phyloP scores from a whole-genome alignment of 2,888 invertebrate species.

The Abrostola triplasia region DNA sequence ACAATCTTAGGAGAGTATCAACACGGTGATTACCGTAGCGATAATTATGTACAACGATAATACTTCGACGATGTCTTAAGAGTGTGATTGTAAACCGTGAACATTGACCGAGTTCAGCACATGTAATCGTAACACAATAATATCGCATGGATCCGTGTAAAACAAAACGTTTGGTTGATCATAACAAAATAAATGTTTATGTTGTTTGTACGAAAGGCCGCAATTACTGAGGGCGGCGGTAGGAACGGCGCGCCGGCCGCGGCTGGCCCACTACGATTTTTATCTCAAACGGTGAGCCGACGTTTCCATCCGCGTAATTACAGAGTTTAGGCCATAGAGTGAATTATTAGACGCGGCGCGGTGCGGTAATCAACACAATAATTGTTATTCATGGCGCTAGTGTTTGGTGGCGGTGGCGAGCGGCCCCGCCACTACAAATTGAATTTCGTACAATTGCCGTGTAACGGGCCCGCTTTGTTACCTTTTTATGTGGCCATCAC shows the following conservation, averaged over 20 bases:
- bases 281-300: slow-evolving; percentile 86
- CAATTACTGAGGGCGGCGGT: slow-evolving; percentile 71
- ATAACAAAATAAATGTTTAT: slow-evolving; percentile 82
- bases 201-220: slow-evolving; percentile 74
- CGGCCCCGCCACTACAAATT: slow-evolving; percentile 68
- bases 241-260: slow-evolving; percentile 54
- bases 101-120: slow-evolving; percentile 16
- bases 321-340: slow-evolving; percentile 85
- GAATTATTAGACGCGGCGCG: slow-evolving; percentile 85
- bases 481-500: slow-evolving; percentile 58
- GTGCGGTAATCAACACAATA: slow-evolving; percentile 84
- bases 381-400: slow-evolving; percentile 81
- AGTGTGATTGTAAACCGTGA: slow-evolving; percentile 3
- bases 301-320: slow-evolving; percentile 86
- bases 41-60: too few species aligned
- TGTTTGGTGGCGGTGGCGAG: slow-evolving; percentile 63
- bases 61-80: too few species aligned
- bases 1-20: too few species aligned
- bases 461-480: slow-evolving; percentile 71
- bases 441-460: slow-evolving; percentile 77
- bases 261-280: slow-evolving; percentile 74
- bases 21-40: too few species aligned
- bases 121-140: slow-evolving; percentile 44
- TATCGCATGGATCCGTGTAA: slow-evolving; percentile 49
- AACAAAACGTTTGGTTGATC: slow-evolving; percentile 59